Evolutionary conservation across 2,888 invertebrate species (phyloP).

Genomic region (Watsonalla cultraria): DNA sequence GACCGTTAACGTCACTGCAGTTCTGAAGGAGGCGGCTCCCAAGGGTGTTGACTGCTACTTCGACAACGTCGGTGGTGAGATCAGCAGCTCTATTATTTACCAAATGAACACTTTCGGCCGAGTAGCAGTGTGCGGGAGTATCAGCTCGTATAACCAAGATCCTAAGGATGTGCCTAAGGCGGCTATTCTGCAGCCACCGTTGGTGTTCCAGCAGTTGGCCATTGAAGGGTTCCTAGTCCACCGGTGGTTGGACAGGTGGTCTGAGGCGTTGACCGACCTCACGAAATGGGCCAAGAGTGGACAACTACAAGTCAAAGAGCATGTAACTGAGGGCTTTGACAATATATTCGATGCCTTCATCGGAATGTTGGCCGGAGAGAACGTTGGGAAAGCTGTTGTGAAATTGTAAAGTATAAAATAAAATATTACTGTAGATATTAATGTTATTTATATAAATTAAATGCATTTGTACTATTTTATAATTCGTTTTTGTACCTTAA

Average conservation of each 20-base stretch:
- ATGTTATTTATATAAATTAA: neutral
- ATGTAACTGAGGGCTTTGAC: constrained; percentile 83
- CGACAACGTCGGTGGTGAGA: constrained; percentile 86
- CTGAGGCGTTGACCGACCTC: constrained; percentile 78
- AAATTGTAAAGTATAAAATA: constrained; percentile 57
- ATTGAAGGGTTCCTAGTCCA: constrained; percentile 79
- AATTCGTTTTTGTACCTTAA: neutral
- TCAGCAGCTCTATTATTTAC: constrained; percentile 76
- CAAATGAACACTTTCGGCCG: constrained; percentile 78
- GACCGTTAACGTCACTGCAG: constrained; percentile 68
- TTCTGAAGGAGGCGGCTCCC: constrained; percentile 81
- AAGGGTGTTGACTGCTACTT: constrained; percentile 86
- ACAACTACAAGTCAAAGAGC: constrained; percentile 82
- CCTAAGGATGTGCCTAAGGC: constrained; percentile 38
- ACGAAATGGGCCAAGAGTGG: constrained; percentile 81
- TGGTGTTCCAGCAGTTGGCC: constrained; percentile 78
- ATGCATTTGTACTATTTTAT: neutral
- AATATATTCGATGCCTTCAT: constrained; percentile 83
- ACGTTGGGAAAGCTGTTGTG: constrained; percentile 83
- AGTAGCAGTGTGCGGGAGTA: constrained; percentile 46
- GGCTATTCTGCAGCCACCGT: constrained; percentile 68
- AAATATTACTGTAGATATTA: neutral
- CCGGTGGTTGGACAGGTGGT: constrained; percentile 76
- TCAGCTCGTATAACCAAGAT: constrained; percentile 53
- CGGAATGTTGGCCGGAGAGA: constrained; percentile 81